phyloP scores from a whole-genome alignment of 2,888 invertebrate genomes.

The Nesidiocoris tenuis region DNA sequence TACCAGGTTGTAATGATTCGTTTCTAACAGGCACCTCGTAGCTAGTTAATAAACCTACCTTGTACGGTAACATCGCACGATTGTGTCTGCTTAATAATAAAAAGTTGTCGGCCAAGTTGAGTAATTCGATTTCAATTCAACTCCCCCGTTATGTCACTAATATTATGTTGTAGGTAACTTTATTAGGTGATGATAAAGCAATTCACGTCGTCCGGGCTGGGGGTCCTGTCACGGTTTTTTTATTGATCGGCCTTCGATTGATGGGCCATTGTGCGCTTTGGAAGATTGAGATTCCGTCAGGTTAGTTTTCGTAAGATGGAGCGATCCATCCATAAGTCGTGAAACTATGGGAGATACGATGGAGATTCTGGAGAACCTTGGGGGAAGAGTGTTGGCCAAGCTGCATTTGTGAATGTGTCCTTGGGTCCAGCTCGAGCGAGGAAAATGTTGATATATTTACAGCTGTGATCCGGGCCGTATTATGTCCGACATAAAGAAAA shows the following conservation, averaged over 20 bases:
- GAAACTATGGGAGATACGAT: background rate
- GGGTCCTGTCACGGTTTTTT: constrained; percentile 14
- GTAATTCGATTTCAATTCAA: constrained; percentile 5
- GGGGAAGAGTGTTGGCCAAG: too few relatives aligned
- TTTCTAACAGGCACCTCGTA: too few relatives aligned
- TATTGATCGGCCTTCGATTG: constrained; percentile 5
- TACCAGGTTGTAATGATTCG: too few relatives aligned
- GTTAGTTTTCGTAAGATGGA: background rate
- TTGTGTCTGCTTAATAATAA: too few relatives aligned
- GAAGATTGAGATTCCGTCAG: background rate
- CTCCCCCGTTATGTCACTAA: constrained; percentile 8
- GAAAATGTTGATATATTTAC: too few relatives aligned
- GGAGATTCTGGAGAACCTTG: too few relatives aligned
- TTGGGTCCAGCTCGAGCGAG: too few relatives aligned
- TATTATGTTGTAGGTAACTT: constrained; percentile 2
- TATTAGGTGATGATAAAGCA: constrained; percentile 14
- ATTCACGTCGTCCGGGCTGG: constrained; percentile 5
- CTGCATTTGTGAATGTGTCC: too few relatives aligned
- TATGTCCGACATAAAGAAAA: too few relatives aligned
- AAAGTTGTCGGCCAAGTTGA: background rate
- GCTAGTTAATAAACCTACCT: too few relatives aligned
- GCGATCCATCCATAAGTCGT: background rate
- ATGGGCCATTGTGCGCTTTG: constrained; percentile 13
- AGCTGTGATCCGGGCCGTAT: too few relatives aligned
- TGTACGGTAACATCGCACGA: too few relatives aligned